Evolutionary conservation across 2,888 invertebrate genomes (phyloP).

Genomic region (Biston betularia): DNA sequence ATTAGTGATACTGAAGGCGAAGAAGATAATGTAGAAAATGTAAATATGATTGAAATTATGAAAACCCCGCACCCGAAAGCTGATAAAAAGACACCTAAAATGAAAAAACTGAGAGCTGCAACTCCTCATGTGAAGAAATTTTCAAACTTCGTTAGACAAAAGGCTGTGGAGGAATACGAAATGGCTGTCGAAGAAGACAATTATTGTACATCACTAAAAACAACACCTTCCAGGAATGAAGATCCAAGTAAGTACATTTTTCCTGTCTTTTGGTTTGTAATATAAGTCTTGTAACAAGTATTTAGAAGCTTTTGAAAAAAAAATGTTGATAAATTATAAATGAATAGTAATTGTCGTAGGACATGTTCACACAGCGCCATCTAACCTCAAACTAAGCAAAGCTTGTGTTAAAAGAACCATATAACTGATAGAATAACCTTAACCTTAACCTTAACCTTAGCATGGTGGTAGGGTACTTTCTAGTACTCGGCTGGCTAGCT

Average conservation of each 20-base stretch:
- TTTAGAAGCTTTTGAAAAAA: not conserved
- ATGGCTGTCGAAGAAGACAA: conserved; percentile 57
- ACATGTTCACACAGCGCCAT: no score
- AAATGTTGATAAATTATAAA: no score
- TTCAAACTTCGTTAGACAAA: conserved; percentile 63
- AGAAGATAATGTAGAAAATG: conserved; percentile 48
- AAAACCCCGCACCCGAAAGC: conserved; percentile 62
- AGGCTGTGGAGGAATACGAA: conserved; percentile 65
- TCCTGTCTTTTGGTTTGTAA: not conserved
- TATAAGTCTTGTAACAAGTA: no score
- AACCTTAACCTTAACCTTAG: no score
- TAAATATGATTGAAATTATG: conserved; percentile 43
- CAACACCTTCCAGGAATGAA: conserved; percentile 63
- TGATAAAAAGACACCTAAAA: conserved; percentile 66
- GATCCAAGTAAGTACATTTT: conserved; percentile 53
- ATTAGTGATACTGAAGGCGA: conserved; percentile 68
- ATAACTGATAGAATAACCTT: no score
- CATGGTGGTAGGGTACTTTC: no score
- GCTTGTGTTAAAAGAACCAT: no score
- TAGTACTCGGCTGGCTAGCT: no score
- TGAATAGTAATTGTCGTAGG: no score
- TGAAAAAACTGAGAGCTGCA: conserved; percentile 62
- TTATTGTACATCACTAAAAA: conserved; percentile 52
- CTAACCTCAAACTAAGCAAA: no score
- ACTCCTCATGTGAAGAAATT: conserved; percentile 77